A percentile compares a stretch with the other conserved stretches of the same genome.
phyloP scores from a whole-genome alignment of 2,113 vertebrate species.

The Ifrita kowaldi region DNA sequence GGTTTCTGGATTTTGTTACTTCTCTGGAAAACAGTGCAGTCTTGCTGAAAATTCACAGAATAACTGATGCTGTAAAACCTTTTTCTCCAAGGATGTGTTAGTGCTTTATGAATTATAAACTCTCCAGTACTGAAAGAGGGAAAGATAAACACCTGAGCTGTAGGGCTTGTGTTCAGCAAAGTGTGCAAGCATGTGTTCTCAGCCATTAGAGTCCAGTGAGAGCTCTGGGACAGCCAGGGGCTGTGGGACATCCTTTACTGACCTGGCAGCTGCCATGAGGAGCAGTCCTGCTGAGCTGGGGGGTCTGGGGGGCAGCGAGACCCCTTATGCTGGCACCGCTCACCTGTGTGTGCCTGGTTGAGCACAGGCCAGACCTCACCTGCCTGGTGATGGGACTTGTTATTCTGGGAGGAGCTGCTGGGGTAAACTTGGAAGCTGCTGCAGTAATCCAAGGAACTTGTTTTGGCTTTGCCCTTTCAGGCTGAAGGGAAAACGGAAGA shows the following conservation, averaged over 20 bases:
- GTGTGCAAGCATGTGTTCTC: not conserved
- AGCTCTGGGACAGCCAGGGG: not conserved
- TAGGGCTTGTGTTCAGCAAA: not conserved
- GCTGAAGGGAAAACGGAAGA: conserved; percentile 82
- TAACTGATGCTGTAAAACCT: not conserved
- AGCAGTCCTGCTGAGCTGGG: not conserved
- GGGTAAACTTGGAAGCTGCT: not conserved
- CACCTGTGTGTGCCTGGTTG: not conserved
- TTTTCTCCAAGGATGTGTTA: not conserved
- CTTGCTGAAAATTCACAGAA: not conserved
- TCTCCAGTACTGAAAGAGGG: not conserved
- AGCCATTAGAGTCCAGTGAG: too few relatives aligned
- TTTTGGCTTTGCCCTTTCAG: conserved; percentile 63
- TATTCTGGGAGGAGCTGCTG: not conserved
- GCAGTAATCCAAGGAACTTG: not conserved
- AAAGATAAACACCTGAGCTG: rapidly evolving
- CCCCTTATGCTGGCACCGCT: rapidly evolving
- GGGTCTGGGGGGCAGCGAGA: rapidly evolving
- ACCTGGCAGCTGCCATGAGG: rapidly evolving
- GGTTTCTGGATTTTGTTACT: not conserved
- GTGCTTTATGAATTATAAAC: not conserved
- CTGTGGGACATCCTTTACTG: not conserved
- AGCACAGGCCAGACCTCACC: not conserved
- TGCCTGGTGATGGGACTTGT: not conserved
- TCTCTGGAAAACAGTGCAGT: not conserved